Evolutionary conservation across 1,140 invertebrate species (phyloP), one percentile per base, ranked within the genome.

Genomic region (Drosophila nannoptera): DNA sequence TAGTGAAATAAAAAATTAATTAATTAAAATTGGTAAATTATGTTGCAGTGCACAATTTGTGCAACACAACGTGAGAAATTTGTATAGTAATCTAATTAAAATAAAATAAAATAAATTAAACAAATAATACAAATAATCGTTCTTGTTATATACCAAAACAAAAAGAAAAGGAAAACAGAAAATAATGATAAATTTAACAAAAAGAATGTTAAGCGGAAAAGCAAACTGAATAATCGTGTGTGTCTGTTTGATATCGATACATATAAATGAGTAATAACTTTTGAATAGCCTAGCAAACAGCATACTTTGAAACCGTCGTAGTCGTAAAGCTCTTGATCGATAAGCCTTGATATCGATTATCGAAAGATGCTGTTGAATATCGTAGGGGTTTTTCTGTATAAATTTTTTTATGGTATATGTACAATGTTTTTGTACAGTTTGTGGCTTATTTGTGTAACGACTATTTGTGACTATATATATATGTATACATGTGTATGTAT

Each of bases 401-500:
- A 75, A 75, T 78, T 80, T 82, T 82, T 81, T 80, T 73, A 71
- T 82, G 73, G 61, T 80, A 69, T 43, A 43, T 43, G 78, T 83
- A 82, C 78, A 78, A 38, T 49, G 29, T 49, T 78, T 36, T 74
- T 75, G 73, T 75, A 75, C 73, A 75, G 73, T 75, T 83, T 84
- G 78, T 83, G 78, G 78, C 78, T 83, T 83, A 83, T 83, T 83
- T 83, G 80, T 83, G 80, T 83, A 84, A 78, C 54, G 73, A 83
- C 71, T 78, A 74, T 74, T 64, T 78, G 46, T 66, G 56, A 78
- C 66, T 63, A 75, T 78, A 73, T 50, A 55, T 31, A 62, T 70
- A 77, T 69, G 69, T 68, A 42, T 61, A 65, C 74, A 75, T 72
- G 68, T 55, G 72, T 63, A 75, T 62, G 68, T 72, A 71, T 69